These are phyloP conservation scores for Drosophila melanogaster DNA, from an alignment of 1,140 invertebrate genomes.

Conservation along the genomic window DNA sequence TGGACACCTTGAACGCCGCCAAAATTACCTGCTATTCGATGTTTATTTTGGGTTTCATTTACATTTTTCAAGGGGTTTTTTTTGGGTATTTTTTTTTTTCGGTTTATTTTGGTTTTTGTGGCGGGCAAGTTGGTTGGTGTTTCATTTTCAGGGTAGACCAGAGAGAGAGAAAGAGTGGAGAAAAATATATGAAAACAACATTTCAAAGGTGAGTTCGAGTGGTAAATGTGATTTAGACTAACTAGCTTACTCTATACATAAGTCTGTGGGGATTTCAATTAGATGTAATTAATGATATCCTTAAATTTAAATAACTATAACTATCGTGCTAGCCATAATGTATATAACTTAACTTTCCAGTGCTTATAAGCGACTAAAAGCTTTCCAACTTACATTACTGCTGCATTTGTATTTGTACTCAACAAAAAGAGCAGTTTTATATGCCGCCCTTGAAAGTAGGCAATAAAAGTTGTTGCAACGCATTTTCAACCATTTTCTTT, in stretches of 20 bases:
- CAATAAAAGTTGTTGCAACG: conserved; percentile 46
- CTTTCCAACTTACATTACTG: conserved; percentile 20
- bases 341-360: conserved; percentile 2
- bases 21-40: conserved; percentile 81
- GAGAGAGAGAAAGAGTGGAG: conserved; percentile 49
- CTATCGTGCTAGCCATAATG: neutral
- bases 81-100: conserved; percentile 27
- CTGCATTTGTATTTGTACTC: conserved; percentile 22
- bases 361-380: conserved; percentile 33
- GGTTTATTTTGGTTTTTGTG: conserved; percentile 54
- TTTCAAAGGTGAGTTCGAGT: conserved; percentile 38
- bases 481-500: conserved; percentile 29
- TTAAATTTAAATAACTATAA: neutral
- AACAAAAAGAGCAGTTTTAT: conserved; percentile 7
- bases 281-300: neutral
- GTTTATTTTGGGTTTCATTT: conserved; percentile 41
- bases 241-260: conserved; percentile 17
- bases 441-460: conserved; percentile 51
- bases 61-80: conserved; percentile 27
- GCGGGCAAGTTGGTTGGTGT: conserved; percentile 54
- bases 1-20: conserved; percentile 74
- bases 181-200: conserved; percentile 49
- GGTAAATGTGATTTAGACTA: conserved; percentile 30
- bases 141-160: conserved; percentile 28
- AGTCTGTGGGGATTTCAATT: neutral